phyloP scores from a whole-genome alignment of 2,888 invertebrate genomes.

The Lepidonotus clava region DNA sequence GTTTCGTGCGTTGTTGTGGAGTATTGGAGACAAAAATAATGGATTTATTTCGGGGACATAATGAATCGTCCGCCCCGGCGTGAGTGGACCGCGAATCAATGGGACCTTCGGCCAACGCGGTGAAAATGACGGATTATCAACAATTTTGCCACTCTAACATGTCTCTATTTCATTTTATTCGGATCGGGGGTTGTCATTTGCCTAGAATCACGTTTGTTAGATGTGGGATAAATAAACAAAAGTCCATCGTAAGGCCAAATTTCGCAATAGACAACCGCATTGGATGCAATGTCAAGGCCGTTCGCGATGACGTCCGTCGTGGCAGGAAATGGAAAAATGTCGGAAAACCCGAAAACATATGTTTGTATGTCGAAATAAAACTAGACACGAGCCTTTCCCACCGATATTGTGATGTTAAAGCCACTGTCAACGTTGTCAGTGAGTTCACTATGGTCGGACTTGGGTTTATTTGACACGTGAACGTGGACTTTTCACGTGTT shows the following conservation, averaged over 20 bases:
- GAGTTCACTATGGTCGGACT: no score
- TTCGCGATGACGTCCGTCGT: not conserved
- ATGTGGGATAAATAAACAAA: not conserved
- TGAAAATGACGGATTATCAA: no score
- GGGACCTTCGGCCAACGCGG: no score
- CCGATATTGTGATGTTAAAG: no score
- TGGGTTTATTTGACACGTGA: no score
- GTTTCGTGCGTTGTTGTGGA: not conserved
- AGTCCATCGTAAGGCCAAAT: not conserved
- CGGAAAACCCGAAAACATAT: not conserved
- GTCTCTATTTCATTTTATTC: no score
- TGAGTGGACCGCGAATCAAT: slow-evolving; percentile 9
- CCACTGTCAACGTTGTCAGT: no score
- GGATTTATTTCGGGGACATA: not conserved
- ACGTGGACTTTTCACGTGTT: no score
- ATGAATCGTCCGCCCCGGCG: not conserved
- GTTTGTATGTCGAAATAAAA: not conserved
- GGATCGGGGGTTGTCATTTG: no score
- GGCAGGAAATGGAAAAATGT: not conserved
- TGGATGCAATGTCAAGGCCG: slow-evolving; percentile 47
- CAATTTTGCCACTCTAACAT: no score
- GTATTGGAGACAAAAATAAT: not conserved
- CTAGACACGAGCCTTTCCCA: no score
- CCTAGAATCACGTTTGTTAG: not conserved
- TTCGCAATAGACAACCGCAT: slow-evolving; percentile 36